These are phyloP conservation scores for Mercenaria mercenaria DNA, from an alignment of 1,140 invertebrate genomes.

Conservation along the genomic window DNA sequence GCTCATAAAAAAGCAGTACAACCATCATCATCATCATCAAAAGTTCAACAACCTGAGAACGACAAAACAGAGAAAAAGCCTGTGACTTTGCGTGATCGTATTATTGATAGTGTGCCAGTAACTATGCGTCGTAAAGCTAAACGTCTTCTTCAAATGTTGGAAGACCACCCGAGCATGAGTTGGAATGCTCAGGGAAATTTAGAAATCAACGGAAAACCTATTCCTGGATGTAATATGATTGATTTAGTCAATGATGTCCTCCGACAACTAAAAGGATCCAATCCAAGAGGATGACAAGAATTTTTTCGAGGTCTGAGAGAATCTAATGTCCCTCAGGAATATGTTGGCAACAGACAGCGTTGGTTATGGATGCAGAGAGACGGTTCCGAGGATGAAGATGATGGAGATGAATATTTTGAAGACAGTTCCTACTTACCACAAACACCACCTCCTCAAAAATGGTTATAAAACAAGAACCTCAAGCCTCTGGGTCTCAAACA, in stretches of 20 bases:
- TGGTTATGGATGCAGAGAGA: background rate
- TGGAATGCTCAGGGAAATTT: background rate
- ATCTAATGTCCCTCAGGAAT: background rate
- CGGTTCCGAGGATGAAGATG: background rate
- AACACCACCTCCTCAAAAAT: no score
- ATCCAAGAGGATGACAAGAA: background rate
- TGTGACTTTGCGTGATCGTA: background rate
- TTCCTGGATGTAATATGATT: background rate
- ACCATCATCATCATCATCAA: background rate
- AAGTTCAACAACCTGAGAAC: background rate
- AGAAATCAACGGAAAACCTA: background rate
- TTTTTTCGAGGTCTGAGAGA: background rate
- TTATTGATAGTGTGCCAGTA: background rate
- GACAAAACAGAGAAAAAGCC: background rate
- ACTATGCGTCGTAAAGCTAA: slow-evolving; percentile 2
- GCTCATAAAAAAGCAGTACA: background rate
- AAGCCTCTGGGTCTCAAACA: background rate
- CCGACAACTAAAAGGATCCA: background rate
- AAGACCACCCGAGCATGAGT: background rate
- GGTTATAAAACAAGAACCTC: no score
- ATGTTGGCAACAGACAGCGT: background rate
- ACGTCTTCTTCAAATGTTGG: background rate
- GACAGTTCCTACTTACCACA: no score
- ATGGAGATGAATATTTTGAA: slow-evolving; percentile 1
- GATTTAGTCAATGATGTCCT: background rate